phyloP scores from a whole-genome alignment of 2,888 invertebrate species.

The Hedychridium roseum region DNA sequence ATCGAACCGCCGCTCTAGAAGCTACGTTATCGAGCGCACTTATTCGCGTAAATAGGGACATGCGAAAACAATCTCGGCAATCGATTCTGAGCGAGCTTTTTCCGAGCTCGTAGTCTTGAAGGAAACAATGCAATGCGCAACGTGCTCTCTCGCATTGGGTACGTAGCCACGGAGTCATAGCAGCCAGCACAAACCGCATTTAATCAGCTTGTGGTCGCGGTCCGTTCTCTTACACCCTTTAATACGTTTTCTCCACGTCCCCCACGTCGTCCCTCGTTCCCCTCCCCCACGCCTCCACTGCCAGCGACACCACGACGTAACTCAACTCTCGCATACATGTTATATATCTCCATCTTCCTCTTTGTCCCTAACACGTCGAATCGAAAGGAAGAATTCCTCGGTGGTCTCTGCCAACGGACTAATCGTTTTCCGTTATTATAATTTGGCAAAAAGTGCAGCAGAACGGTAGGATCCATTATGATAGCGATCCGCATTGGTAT shows the following conservation, averaged over 20 bases:
- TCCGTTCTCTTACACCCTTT: slow-evolving; percentile 48
- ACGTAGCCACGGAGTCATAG: slow-evolving; percentile 17
- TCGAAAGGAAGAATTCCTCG: too few species aligned
- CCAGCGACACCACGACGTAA: slow-evolving; percentile 41
- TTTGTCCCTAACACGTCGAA: too few species aligned
- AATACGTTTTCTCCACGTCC: slow-evolving; percentile 35
- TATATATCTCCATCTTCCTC: too few species aligned
- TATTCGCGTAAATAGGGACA: too few species aligned
- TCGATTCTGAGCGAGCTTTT: neutral
- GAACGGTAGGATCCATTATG: too few species aligned
- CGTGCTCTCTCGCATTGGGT: slow-evolving; percentile 16
- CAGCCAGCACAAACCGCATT: slow-evolving; percentile 51
- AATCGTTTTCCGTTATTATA: too few species aligned
- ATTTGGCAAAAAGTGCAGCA: too few species aligned
- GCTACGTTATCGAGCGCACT: too few species aligned
- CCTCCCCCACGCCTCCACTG: slow-evolving; percentile 20
- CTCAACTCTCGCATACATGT: slow-evolving; percentile 40
- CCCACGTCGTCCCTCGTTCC: neutral
- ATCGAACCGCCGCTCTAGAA: too few species aligned
- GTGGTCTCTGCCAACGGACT: too few species aligned
- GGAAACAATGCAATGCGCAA: too few species aligned
- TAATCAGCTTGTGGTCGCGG: slow-evolving; percentile 60
- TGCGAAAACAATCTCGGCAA: neutral
- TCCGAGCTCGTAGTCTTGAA: neutral
- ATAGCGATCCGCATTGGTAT: neutral